Conservation (phyloP, 2,113 vertebrate genomes). For the Lepidothrix coronata region DNA sequence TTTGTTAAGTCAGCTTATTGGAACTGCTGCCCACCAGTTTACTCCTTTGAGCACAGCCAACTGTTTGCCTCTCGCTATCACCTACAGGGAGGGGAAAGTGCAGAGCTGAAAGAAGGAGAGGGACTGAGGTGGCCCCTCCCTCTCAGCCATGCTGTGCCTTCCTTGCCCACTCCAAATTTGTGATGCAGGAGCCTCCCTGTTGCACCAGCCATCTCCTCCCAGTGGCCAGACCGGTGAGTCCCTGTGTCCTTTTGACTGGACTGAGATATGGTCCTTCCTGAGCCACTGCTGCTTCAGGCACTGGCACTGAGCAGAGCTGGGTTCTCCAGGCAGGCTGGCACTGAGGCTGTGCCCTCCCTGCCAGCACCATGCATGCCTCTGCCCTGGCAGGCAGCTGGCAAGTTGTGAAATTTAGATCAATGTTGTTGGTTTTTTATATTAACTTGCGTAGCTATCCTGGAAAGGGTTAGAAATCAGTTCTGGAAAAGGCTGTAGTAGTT, state of each 20-base stretch:
- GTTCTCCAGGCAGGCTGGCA: neutral
- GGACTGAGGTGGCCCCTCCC: neutral
- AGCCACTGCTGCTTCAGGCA: neutral
- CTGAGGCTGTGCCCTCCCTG: neutral
- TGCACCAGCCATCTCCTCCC: neutral
- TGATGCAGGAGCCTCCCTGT: neutral
- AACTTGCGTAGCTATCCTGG: neutral
- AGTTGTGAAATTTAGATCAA: neutral
- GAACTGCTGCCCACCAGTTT: neutral
- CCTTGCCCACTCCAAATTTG: neutral
- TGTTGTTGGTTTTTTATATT: neutral
- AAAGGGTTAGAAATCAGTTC: neutral
- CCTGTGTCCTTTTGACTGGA: neutral
- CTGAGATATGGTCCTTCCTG: neutral
- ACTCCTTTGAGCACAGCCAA: neutral
- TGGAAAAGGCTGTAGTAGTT: neutral
- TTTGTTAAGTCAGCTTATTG: neutral
- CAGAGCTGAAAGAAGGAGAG: neutral
- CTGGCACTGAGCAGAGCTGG: neutral
- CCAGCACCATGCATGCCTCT: fast-evolving
- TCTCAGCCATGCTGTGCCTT: neutral
- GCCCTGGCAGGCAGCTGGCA: neutral
- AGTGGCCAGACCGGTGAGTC: neutral
- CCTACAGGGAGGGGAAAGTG: neutral
- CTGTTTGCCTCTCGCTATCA: fast-evolving